These are phyloP conservation scores for Chrysogorgia sp. DNA, from an alignment of 92 coral and sea anemone species.

Conservation along the genomic window DNA sequence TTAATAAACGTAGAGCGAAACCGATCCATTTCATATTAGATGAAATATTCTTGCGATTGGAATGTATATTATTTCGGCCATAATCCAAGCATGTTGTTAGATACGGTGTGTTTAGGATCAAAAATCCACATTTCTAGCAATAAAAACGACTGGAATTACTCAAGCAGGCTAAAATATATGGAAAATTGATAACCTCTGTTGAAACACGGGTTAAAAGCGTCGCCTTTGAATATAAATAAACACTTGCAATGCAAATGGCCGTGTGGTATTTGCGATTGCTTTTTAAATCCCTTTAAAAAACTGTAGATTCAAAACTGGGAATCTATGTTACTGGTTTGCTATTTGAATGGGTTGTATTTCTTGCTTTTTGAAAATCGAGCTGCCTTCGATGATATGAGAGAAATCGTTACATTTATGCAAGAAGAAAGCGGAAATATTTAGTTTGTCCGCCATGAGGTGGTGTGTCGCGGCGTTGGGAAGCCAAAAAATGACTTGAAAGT, in stretches of 20 bases:
- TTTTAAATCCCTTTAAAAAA: not conserved
- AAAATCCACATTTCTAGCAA: not conserved
- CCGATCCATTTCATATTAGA: no score
- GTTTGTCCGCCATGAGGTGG: no score
- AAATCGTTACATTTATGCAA: no score
- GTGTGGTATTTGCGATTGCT: not conserved
- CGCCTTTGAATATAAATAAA: not conserved
- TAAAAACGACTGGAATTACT: not conserved
- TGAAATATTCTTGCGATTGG: constrained; percentile 30
- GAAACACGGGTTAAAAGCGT: not conserved
- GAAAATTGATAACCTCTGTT: not conserved
- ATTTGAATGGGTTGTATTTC: not conserved
- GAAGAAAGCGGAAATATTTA: no score
- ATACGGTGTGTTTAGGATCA: not conserved
- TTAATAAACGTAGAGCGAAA: not conserved
- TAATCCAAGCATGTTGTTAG: constrained; percentile 15
- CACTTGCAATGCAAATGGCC: not conserved
- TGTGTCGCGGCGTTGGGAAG: no score
- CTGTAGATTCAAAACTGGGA: not conserved
- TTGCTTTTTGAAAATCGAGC: not conserved
- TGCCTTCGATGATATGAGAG: not conserved
- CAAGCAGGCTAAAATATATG: not conserved
- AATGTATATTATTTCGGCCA: constrained; percentile 25
- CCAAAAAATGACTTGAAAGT: no score
- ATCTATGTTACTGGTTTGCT: not conserved